Base-by-base conservation (phyloP, 2,797 vertebrate genomes). In the Manis javanica region DNA sequence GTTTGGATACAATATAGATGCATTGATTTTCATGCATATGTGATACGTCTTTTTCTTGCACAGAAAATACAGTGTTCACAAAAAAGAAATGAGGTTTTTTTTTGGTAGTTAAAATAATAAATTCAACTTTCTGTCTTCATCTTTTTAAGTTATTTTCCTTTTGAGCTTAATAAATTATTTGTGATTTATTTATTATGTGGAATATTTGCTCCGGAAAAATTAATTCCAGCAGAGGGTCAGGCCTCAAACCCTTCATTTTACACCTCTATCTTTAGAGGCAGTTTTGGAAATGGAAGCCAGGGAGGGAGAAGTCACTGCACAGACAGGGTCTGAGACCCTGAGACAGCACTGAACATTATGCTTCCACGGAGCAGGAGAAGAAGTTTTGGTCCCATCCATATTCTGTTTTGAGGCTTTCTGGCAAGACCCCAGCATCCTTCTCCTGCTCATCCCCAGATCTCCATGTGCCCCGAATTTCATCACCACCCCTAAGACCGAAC, bases 1-100 rank as follows among this genome's bases (percentile, higher is more conserved):
- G 21, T 96, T 97, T 96, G 68, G 34, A 94, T 95, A 51, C 85
- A 96, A 77, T 94, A 92, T n/a, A 92, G 91, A 93, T 92, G 87
- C 85, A 97, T 53, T 95, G 78, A 79, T 97, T 97, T 78, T 79
- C 90, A 46, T 92, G 55, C 34, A 57, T 95, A 85, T 90, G 68
- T 6, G 7, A 55, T 93, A n/a, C 64, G 63, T 87, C 51, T 88
- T 69, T 91, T 96, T 69, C 75, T 96, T 90, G 92, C 75, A n/a
- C 2, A 51, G 66, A 72, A 77, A 95, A 94, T 95, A 86, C 0
- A 59, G 78, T 81, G 24, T 64, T 96, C 31, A 89, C 69, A 95
- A 88, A 87, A 34, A 78, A 88, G 10, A 91, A 74, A 79, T 91
- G 78, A 89, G 55, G 0, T 49, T 87, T 66, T 87, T 93, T 83